A percentile compares a stretch with the other conserved stretches of the same genome.
phyloP scores from a whole-genome alignment of 2,888 invertebrate species.

The Teleiodes luculella region DNA sequence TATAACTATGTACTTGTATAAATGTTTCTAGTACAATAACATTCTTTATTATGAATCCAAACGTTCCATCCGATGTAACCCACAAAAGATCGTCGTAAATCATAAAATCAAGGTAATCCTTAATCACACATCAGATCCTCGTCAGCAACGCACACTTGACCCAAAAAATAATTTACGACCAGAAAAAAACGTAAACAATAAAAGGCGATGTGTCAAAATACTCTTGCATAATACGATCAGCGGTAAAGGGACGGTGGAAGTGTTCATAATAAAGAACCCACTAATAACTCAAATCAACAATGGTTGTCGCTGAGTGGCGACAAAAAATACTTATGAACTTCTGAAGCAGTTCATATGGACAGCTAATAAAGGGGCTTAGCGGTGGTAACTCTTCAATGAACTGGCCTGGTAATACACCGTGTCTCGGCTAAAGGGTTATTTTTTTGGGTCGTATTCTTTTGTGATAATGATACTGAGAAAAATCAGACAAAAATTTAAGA shows the following conservation, averaged over 20 bases:
- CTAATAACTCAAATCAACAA: conserved; percentile 49
- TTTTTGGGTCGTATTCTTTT: conserved; percentile 35
- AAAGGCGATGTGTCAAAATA: conserved; percentile 74
- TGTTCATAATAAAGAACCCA: conserved; percentile 51
- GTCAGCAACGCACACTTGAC: conserved; percentile 43
- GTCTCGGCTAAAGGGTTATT: conserved; percentile 52
- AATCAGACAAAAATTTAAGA: too few species aligned
- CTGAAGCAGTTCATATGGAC: conserved; percentile 73
- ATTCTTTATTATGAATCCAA: background rate
- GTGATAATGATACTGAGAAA: too few species aligned
- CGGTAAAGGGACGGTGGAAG: conserved; percentile 40
- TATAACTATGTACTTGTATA: too few species aligned
- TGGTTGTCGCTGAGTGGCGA: conserved; percentile 46
- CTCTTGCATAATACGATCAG: conserved; percentile 58
- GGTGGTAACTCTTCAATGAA: conserved; percentile 54
- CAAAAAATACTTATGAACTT: conserved; percentile 72
- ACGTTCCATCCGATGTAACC: conserved; percentile 9
- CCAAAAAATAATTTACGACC: conserved; percentile 63
- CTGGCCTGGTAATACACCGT: conserved; percentile 58
- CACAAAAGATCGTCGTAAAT: conserved; percentile 54
- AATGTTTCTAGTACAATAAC: background rate
- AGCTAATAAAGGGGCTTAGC: conserved; percentile 50
- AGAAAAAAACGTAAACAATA: conserved; percentile 65
- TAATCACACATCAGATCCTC: conserved; percentile 57
- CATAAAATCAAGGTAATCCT: conserved; percentile 57